Conservation (phyloP, 2,113 vertebrate genomes). For the Ginglymostoma cirratum region DNA sequence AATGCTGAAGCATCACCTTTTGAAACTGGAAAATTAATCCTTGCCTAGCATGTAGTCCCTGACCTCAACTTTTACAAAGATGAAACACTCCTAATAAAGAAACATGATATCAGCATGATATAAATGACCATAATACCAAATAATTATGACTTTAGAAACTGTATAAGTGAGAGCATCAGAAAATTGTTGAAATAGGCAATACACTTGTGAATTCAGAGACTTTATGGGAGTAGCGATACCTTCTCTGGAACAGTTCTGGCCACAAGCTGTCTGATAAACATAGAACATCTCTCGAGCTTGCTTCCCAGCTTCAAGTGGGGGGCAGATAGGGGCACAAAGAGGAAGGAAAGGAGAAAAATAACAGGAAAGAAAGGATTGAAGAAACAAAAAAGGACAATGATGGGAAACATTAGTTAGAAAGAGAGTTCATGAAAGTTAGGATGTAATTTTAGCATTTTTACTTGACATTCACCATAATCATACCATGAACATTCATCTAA, state of each 20-base stretch:
- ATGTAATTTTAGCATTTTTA: constrained; percentile 22
- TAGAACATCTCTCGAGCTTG: constrained; percentile 98
- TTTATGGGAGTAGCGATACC: constrained; percentile 81
- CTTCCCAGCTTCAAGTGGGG: constrained; percentile 88
- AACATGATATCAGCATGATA: neutral
- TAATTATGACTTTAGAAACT: neutral
- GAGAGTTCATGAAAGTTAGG: constrained; percentile 23
- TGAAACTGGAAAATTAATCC: constrained; percentile 7
- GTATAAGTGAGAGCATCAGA: neutral
- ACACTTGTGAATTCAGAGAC: constrained; percentile 67
- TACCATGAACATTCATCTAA: neutral
- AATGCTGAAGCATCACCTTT: neutral
- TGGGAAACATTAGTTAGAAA: constrained; percentile 53
- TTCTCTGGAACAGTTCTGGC: constrained; percentile 99
- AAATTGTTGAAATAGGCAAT: constrained; percentile 54
- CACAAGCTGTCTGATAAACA: constrained; percentile 95
- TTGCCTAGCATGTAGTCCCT: neutral
- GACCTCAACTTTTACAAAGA: neutral
- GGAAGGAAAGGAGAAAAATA: constrained; percentile 64
- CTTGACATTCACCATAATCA: neutral
- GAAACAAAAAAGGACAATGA: constrained; percentile 63
- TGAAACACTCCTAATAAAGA: neutral
- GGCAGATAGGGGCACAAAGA: constrained; percentile 66
- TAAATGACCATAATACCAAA: neutral
- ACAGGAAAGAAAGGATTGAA: constrained; percentile 62